phyloP scores from a whole-genome alignment of 1,140 invertebrate genomes.

The Pentalonia nigronervosa region DNA sequence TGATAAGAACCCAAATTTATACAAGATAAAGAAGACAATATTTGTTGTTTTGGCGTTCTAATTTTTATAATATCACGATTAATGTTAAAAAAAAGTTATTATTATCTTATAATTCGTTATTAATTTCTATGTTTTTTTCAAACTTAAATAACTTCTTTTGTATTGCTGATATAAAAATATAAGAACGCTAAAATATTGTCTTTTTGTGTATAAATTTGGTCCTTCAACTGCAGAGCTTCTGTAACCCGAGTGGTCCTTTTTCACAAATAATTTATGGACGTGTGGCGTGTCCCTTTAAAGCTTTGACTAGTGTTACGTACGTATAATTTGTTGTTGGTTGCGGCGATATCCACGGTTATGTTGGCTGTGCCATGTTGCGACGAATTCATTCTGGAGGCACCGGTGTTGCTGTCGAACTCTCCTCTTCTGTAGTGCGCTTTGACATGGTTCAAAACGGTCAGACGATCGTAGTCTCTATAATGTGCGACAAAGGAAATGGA shows the following conservation, averaged over 20 bases:
- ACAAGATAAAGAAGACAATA: not conserved
- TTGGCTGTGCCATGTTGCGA: not conserved
- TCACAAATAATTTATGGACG: not conserved
- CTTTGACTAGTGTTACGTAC: not conserved
- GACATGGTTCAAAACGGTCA: slow-evolving; percentile 73
- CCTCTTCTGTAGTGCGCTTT: slow-evolving; percentile 69
- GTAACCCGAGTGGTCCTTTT: not conserved
- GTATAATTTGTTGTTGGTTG: not conserved
- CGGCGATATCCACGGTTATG: not conserved
- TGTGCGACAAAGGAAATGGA: not conserved
- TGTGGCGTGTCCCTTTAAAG: not conserved
- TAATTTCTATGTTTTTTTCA: not conserved
- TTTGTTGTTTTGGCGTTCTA: not conserved
- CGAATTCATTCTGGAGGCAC: not conserved
- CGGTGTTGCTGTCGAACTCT: not conserved
- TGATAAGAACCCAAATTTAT: not conserved
- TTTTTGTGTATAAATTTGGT: not conserved
- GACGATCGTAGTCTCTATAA: slow-evolving; percentile 71
- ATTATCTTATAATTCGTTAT: not conserved
- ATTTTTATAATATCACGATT: not conserved
- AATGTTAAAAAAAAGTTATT: not conserved
- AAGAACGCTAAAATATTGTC: not conserved
- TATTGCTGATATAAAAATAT: not conserved
- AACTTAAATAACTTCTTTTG: not conserved
- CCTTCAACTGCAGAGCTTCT: not conserved